Percentiles rank a stretch among this genome's conserved stretches.
phyloP scores from a whole-genome alignment of 2,797 vertebrate genomes.

The Rallus crepitans region DNA sequence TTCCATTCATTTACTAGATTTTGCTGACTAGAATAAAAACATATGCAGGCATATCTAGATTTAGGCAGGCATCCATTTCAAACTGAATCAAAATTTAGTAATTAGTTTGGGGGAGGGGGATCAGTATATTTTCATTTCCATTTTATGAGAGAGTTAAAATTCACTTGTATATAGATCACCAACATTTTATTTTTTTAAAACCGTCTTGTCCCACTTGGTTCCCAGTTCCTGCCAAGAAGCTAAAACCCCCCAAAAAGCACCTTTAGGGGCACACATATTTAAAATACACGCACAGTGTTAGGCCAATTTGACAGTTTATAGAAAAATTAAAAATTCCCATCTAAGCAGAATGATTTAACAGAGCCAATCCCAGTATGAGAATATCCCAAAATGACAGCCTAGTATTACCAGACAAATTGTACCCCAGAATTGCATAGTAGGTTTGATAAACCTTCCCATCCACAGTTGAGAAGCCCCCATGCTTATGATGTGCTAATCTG shows the following conservation, averaged over 20 bases:
- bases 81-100: neutral
- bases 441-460: neutral
- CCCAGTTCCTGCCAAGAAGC: neutral
- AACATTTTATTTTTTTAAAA: neutral
- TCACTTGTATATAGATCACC: neutral
- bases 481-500: neutral
- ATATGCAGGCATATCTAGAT: neutral
- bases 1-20: neutral
- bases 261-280: neutral
- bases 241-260: neutral
- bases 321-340: neutral
- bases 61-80: neutral
- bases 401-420: neutral
- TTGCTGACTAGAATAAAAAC: neutral
- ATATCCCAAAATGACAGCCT: neutral
- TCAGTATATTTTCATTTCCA: neutral
- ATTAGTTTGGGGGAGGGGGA: neutral
- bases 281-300: neutral
- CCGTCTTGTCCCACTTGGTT: neutral
- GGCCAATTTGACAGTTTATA: neutral
- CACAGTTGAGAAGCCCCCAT: fast-evolving
- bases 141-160: neutral
- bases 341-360: neutral
- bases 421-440: neutral
- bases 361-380: neutral